These are phyloP conservation scores for Caenorhabditis uteleia DNA, from an alignment of 2,888 invertebrate species.

Conservation along the genomic window DNA sequence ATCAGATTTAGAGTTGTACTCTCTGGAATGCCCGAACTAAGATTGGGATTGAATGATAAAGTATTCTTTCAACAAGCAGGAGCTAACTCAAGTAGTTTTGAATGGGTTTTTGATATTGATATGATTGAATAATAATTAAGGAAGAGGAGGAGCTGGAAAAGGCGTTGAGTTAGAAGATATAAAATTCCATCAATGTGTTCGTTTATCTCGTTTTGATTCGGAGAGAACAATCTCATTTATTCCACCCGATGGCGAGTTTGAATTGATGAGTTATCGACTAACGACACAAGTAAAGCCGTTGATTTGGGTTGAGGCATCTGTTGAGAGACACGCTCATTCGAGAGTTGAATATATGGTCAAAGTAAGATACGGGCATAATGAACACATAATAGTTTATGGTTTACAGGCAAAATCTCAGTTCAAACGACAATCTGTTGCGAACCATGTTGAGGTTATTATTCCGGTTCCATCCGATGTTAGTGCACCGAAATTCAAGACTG, in stretches of 20 bases:
- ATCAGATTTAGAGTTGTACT: slow-evolving; percentile 98
- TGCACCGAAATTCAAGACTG: slow-evolving; percentile 84
- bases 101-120: neutral
- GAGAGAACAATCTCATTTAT: slow-evolving; percentile 91
- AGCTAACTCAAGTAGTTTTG: slow-evolving; percentile 70
- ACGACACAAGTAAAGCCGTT: slow-evolving; percentile 81
- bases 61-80: slow-evolving; percentile 95
- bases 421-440: slow-evolving; percentile 94
- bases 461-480: slow-evolving; percentile 96
- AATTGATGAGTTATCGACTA: slow-evolving; percentile 77
- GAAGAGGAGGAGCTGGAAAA: slow-evolving; percentile 76
- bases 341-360: slow-evolving; percentile 98
- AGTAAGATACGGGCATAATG: slow-evolving; percentile 50
- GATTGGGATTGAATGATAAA: slow-evolving; percentile 95
- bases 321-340: slow-evolving; percentile 96
- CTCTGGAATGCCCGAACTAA: slow-evolving; percentile 96
- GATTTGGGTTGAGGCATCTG: slow-evolving; percentile 98
- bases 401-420: slow-evolving; percentile 90
- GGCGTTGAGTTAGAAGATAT: slow-evolving; percentile 97
- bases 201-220: slow-evolving; percentile 94
- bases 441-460: slow-evolving; percentile 95
- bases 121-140: neutral
- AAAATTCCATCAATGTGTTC: slow-evolving; percentile 97
- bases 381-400: neutral
- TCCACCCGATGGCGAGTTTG: slow-evolving; percentile 98